Base-by-base conservation (phyloP, 2,113 vertebrate genomes). In the Bufo gargarizans region DNA sequence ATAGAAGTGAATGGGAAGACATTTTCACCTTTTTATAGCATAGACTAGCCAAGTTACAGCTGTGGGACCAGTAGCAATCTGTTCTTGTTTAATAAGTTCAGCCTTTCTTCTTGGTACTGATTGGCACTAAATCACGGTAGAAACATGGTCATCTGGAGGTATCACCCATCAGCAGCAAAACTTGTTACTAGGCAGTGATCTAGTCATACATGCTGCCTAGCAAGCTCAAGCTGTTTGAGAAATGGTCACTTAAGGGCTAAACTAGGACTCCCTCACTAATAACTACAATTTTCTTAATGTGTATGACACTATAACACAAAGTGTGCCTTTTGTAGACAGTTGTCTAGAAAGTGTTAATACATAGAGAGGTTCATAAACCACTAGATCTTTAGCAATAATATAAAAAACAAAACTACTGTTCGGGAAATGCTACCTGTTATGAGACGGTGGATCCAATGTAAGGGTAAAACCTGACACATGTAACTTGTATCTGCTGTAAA, bases 391-490 rank as follows among this genome's bases (percentile, higher is more conserved):
- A 50, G 45, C 17, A 20, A 19, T 72, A 74, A 74, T 19, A 74
- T 47, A 47, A 1, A 43, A 71, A 71, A 33, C n/a, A 33, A 16
- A 45, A 6, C 20, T 17, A 56, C 61, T 81, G 4, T 74, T 20
- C 6, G 33, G 77, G 53, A 79, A 55, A 79, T 81, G 59, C 77
- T 78, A 10, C 20, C 50, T 33, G 50, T 78, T 55, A 22, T 55
- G 77, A 78, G 22, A 22, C 17, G 55, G 43, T n/a, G 43, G 53
- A 11, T 14, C 58, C 77, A 80, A 80, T 53, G 80, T 82, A 59
- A 82, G 22, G 3, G 81, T 22, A 83, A 61, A 67, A n/a, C 20
- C 61, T 67, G 81, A 67, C 61, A 83, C 61, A 53, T 67, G 65
- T 82, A 16, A 47, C 55, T 65, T 82, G 49, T 67, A 67, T 49